phyloP scores from a whole-genome alignment of 2,888 invertebrate genomes.

The Netelia virgata region DNA sequence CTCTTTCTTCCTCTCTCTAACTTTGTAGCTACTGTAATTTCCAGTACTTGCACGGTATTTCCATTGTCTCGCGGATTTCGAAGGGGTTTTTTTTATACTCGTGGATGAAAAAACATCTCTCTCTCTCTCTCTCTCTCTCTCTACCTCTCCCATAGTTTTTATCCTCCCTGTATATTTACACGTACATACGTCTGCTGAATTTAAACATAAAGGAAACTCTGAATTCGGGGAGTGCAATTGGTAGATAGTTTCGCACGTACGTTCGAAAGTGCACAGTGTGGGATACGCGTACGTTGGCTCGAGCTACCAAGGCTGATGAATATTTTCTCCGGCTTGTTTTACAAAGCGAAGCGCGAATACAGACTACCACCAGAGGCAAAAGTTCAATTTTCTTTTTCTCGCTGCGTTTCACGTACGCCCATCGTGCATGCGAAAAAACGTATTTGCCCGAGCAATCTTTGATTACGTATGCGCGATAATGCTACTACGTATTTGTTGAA shows the following conservation, averaged over 20 bases:
- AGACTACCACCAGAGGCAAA: background rate
- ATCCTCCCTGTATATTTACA: conserved; percentile 31
- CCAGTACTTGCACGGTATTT: conserved; percentile 1
- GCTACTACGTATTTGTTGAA: no score
- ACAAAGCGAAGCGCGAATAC: conserved; percentile 14
- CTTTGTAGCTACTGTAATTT: background rate
- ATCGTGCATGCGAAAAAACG: no score
- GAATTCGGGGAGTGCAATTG: background rate
- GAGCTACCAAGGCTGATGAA: background rate
- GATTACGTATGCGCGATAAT: no score
- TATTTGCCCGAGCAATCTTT: no score
- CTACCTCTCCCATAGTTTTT: conserved; percentile 40
- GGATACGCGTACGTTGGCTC: background rate
- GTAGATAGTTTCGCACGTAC: background rate
- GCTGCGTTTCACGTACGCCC: background rate
- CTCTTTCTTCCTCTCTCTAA: conserved; percentile 1
- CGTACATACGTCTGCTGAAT: background rate
- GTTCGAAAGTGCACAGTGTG: background rate
- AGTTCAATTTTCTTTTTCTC: background rate
- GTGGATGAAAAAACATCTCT: background rate
- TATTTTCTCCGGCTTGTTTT: conserved; percentile 25
- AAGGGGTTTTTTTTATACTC: background rate
- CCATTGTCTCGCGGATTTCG: background rate
- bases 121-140: conserved; percentile 12
- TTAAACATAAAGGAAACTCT: background rate